phyloP scores from a whole-genome alignment of 2,797 vertebrate genomes.

The Malurus leucopterus region DNA sequence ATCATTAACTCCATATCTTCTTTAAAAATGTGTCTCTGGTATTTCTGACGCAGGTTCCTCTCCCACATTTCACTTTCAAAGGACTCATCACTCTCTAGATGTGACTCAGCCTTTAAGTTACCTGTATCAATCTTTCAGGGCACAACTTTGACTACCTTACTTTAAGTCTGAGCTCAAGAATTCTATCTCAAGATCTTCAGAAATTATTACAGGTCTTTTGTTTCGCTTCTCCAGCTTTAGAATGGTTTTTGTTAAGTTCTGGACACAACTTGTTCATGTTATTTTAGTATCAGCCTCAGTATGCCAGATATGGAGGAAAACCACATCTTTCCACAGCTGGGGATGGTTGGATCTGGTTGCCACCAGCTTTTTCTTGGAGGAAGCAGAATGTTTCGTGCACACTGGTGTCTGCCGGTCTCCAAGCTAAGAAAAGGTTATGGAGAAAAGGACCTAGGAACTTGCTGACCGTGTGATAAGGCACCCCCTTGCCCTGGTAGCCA shows the following conservation, averaged over 20 bases:
- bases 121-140: background rate
- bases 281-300: background rate
- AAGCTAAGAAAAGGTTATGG: background rate
- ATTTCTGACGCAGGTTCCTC: background rate
- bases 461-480: background rate
- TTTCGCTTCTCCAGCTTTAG: background rate
- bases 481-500: background rate
- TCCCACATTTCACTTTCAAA: background rate
- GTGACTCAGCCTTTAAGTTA: background rate
- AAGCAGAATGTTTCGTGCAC: background rate
- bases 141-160: background rate
- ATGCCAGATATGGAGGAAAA: background rate
- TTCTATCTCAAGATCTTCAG: background rate
- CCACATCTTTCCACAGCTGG: background rate
- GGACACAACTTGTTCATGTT: background rate
- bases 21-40: background rate
- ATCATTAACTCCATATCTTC: background rate
- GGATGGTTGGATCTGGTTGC: background rate
- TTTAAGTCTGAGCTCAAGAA: background rate
- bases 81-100: background rate
- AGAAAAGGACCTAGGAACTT: background rate
- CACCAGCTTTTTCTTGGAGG: background rate
- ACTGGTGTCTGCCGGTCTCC: background rate
- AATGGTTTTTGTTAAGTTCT: background rate
- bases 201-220: background rate